Evolutionary conservation across 2,113 vertebrate species (phyloP), one percentile per base, ranked within the genome.

Genomic region (Brienomyrus longianalis): DNA sequence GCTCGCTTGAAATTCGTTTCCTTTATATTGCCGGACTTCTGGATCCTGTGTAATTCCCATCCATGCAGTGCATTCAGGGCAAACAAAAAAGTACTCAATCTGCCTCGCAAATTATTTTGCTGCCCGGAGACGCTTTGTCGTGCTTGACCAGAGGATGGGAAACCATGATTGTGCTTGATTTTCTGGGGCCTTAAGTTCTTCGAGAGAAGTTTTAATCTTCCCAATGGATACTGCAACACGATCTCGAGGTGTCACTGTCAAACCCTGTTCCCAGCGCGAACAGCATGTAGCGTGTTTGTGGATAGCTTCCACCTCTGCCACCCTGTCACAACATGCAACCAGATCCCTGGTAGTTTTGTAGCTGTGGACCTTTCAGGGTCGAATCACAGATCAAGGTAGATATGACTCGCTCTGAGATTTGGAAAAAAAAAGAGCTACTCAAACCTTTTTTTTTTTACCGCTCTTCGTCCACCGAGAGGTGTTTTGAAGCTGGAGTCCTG

Each of bases 21-120:
- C 85, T 90, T 90, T 77, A 52, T n/a, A 80, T 74, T 74, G 17
- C 74, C 31, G 86, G 86, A 87, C 83, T 87, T 52, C 27, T 56
- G n/a, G 23, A 54, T 80, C 45, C 43, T 7, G 74, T 43, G 74
- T 43, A 80, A 80, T 80, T 87, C 27, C 89, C 74, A 87, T 87
- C 43, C 50, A 8, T 83, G 56, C 27, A 31, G 47, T 15, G 39
- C 54, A 31, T 88, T 62, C 45, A 88, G 86, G 70, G 39, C 70
- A 59, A 90, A 88, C 5, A 15, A 7, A n/a, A 54, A 77, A 88
- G 47, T 59, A 3, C 13, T 88, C 54, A 62, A 43, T 59, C 23
- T n/a, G 39, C 59, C 35, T 66, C 21, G 11, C 87, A 62, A 56
- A 88, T 80, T 43, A 35, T 15, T 19, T 80, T 43, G 15, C 19